Conservation (phyloP, 2,113 vertebrate genomes). For the Hippocampus abdominalis region DNA sequence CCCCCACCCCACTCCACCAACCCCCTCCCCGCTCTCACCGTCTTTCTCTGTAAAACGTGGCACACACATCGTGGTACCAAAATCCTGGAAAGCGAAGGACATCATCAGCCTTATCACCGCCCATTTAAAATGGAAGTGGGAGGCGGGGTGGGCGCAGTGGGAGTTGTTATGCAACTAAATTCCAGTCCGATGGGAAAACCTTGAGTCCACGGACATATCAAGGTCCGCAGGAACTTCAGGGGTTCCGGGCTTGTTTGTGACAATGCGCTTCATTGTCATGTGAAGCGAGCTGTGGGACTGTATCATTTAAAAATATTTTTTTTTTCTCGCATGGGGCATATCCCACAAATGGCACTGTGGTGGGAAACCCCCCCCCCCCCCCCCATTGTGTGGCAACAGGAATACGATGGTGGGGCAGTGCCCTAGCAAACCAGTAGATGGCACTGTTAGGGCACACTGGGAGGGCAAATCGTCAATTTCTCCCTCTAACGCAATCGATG, state of each 20-base stretch:
- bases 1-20: conserved; percentile 12
- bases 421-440: too few relatives aligned
- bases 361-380: too few relatives aligned
- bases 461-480: too few relatives aligned
- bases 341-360: too few relatives aligned
- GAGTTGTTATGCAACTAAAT: neutral
- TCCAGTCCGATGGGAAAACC: conserved; percentile 2
- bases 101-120: neutral
- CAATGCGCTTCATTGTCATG: neutral
- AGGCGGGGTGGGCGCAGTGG: neutral
- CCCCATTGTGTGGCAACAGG: too few relatives aligned
- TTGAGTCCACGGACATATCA: conserved; percentile 1
- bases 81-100: neutral
- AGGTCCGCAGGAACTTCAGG: neutral
- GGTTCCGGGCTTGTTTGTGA: neutral
- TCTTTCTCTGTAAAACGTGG: conserved; percentile 50
- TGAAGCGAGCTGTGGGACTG: neutral
- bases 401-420: too few relatives aligned
- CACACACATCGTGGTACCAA: conserved; percentile 7
- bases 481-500: too few relatives aligned
- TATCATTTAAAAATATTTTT: too few relatives aligned
- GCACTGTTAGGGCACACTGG: too few relatives aligned
- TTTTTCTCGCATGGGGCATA: too few relatives aligned
- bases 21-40: conserved; percentile 13
- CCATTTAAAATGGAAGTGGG: too few relatives aligned